Percentiles rank a stretch among this genome's conserved stretches.
Conservation (phyloP, 2,113 vertebrate species). For the Vulpes lagopus region DNA sequence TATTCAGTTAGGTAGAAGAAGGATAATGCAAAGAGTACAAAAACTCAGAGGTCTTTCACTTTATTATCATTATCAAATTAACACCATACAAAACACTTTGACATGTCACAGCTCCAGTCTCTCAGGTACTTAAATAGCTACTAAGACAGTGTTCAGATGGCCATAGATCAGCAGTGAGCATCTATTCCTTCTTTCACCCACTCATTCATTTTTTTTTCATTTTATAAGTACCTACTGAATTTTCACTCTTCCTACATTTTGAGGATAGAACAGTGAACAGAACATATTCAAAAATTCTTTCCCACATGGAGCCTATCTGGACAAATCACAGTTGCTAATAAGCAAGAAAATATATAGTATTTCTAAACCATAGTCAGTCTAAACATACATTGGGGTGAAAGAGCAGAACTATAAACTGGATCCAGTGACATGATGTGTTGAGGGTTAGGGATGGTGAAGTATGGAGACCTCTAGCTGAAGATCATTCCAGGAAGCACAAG, state of each 20-base stretch:
- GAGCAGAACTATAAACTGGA: neutral
- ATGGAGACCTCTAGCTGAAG: neutral
- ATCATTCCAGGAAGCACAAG: neutral
- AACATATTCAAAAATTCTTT: neutral
- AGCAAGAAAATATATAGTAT: neutral
- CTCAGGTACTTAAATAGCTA: neutral
- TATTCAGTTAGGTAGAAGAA: neutral
- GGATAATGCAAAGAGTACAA: neutral
- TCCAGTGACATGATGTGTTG: neutral
- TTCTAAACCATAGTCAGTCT: neutral
- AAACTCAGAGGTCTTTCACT: neutral
- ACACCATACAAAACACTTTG: neutral
- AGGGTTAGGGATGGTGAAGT: neutral
- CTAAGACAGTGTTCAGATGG: neutral
- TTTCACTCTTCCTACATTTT: neutral
- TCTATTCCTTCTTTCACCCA: neutral
- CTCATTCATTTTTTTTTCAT: neutral
- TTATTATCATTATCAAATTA: constrained; percentile 56
- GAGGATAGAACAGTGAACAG: neutral
- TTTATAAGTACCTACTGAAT: neutral
- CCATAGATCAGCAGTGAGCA: neutral
- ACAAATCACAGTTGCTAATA: neutral
- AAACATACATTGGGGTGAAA: neutral
- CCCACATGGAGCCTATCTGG: neutral
- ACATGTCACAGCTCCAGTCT: neutral